A percentile compares a stretch with the other conserved stretches of the same genome.
Conservation (phyloP, 1,140 invertebrate species). For the Papilio aristodemus region DNA sequence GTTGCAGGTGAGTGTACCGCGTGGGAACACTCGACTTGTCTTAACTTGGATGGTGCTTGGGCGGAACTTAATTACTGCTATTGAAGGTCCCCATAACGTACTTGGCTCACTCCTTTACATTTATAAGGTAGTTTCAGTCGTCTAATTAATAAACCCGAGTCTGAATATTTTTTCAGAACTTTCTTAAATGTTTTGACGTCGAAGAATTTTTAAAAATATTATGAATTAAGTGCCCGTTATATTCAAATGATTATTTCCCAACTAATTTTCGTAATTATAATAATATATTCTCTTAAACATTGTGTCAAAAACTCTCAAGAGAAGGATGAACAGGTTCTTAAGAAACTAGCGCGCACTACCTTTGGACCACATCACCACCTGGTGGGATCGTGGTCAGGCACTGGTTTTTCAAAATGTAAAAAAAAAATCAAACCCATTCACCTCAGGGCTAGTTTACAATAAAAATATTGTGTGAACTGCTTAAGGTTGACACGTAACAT, state of each 20-base stretch:
- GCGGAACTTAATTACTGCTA: conserved; percentile 17
- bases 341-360: too few species aligned
- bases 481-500: conserved; percentile 5
- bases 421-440: too few species aligned
- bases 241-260: too few species aligned
- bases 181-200: not conserved
- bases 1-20: not conserved
- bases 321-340: too few species aligned
- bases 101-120: not conserved
- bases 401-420: too few species aligned
- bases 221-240: too few species aligned
- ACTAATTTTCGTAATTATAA: too few species aligned
- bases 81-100: conserved; percentile 6
- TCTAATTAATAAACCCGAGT: conserved; percentile 13
- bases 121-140: not conserved
- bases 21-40: conserved; percentile 18
- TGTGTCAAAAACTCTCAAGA: too few species aligned
- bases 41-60: conserved; percentile 7
- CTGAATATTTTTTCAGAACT: not conserved
- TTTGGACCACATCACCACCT: too few species aligned
- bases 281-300: too few species aligned
- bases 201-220: too few species aligned
- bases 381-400: too few species aligned
- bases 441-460: not conserved
- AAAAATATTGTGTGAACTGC: not conserved